Evolutionary conservation across 2,797 vertebrate genomes (phyloP).

Genomic region (Lycodopsis pacificus): DNA sequence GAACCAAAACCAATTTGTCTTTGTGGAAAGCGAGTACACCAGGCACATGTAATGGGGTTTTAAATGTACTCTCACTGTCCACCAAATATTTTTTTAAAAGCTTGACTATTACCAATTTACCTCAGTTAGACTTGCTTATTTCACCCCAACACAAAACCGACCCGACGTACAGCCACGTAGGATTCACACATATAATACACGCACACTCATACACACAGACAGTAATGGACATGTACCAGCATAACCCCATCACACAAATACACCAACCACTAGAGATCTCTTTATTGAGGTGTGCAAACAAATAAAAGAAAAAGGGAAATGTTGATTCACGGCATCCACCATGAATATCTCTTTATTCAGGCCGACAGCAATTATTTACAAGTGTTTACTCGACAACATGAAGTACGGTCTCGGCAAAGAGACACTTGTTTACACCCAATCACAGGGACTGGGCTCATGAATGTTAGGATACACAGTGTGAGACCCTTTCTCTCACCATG

Average conservation of each 20-base stretch:
- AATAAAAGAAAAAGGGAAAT: conserved; percentile 22
- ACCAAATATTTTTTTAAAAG: neutral
- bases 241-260: conserved; percentile 4
- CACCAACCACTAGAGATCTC: conserved; percentile 13
- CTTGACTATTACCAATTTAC: neutral
- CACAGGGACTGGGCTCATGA: conserved; percentile 68
- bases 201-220: neutral
- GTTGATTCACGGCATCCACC: conserved; percentile 48
- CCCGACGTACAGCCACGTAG: neutral
- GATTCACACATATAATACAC: neutral
- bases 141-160: neutral
- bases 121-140: neutral
- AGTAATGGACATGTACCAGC: conserved; percentile 10
- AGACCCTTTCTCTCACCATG: conserved; percentile 83
- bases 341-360: conserved; percentile 50
- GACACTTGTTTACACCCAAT: conserved; percentile 81
- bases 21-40: neutral
- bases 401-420: conserved; percentile 61
- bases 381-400: conserved; percentile 64
- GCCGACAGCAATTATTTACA: conserved; percentile 67
- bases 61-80: neutral
- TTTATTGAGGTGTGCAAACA: conserved; percentile 29
- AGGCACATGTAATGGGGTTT: neutral
- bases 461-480: conserved; percentile 78
- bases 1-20: conserved; percentile 17